These are phyloP conservation scores for Falco biarmicus DNA, from an alignment of 2,797 vertebrate genomes.

Conservation along the genomic window DNA sequence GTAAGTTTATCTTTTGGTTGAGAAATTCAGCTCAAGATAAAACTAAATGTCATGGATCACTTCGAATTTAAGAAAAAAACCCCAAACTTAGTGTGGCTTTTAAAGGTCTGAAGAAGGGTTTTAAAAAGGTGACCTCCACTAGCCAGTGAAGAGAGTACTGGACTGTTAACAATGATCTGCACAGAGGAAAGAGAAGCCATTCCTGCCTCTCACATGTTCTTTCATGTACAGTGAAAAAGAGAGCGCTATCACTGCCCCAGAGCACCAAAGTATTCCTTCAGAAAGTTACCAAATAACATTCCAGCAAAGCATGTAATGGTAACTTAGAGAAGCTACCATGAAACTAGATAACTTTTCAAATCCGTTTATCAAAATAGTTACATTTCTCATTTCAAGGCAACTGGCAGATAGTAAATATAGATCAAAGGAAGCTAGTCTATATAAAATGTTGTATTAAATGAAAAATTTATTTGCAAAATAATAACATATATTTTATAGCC, in stretches of 20 bases:
- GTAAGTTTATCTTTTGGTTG: background rate
- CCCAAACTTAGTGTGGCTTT: background rate
- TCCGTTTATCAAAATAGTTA: constrained; percentile 41
- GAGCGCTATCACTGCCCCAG: background rate
- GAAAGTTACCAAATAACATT: constrained; percentile 6
- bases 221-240: background rate
- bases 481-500: background rate
- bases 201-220: background rate
- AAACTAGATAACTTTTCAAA: constrained; percentile 58
- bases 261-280: background rate
- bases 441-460: constrained; percentile 16
- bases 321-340: constrained; percentile 5
- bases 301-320: background rate
- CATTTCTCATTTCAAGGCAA: constrained; percentile 56
- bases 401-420: constrained; percentile 49
- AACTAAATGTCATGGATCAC: background rate
- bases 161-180: background rate
- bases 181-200: background rate
- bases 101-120: background rate
- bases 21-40: background rate
- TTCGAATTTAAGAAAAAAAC: background rate
- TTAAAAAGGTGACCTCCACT: background rate
- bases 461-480: constrained; percentile 4
- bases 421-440: constrained; percentile 39
- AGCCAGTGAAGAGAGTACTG: background rate